A percentile compares a stretch with the other conserved stretches of the same genome.
phyloP scores from a whole-genome alignment of 2,113 vertebrate genomes.

The Capreolus pygargus region DNA sequence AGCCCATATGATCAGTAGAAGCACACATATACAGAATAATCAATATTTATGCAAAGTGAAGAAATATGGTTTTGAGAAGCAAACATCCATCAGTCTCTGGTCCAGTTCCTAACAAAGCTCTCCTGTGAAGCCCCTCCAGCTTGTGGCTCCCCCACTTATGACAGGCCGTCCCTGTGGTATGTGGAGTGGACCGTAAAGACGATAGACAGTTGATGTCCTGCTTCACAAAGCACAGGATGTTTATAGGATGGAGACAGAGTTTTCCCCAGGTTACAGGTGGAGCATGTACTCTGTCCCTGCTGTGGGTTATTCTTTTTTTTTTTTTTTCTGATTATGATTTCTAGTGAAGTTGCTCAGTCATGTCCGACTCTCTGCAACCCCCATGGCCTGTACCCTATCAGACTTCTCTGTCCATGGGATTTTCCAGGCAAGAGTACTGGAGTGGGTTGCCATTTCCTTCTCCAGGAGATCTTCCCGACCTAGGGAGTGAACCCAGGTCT shows the following conservation, averaged over 20 bases:
- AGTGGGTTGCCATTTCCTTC: not conserved
- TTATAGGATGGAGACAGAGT: not conserved
- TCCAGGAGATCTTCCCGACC: not conserved
- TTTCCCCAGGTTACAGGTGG: not conserved
- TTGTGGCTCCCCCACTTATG: not conserved
- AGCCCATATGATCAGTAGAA: not conserved
- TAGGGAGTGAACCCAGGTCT: rapidly evolving
- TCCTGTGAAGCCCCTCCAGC: not conserved
- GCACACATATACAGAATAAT: not conserved
- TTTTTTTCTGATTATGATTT: not conserved
- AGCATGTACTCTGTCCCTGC: not conserved
- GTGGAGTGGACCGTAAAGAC: not conserved
- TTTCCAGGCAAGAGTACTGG: not conserved
- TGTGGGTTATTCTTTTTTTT: not conserved
- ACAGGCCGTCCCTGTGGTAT: not conserved
- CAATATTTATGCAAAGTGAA: not conserved
- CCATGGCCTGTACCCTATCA: not conserved
- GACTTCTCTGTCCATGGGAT: not conserved
- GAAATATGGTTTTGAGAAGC: not conserved
- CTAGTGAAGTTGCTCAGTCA: not conserved
- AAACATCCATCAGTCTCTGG: not conserved
- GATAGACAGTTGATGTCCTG: not conserved
- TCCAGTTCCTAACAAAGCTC: not conserved
- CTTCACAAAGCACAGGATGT: not conserved
- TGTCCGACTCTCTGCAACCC: not conserved